Conservation (phyloP, 2,797 vertebrate genomes). For the Peromyscus melanophrys region DNA sequence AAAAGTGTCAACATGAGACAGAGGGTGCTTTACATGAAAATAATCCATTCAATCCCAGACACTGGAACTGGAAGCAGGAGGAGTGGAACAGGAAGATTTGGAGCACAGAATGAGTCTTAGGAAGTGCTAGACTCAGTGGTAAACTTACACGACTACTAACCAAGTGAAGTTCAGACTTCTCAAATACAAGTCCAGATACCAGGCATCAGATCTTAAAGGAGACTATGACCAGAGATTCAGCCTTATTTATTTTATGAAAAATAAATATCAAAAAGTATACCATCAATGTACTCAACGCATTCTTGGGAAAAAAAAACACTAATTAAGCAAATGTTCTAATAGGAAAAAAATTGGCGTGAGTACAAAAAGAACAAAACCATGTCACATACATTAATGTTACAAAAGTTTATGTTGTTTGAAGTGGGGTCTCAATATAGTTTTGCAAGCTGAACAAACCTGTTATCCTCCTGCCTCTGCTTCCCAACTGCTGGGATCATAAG, state of each 20-base stretch:
- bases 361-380: constrained; percentile 34
- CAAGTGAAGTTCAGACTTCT: neutral
- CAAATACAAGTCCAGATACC: neutral
- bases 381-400: neutral
- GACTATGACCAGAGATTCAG: constrained; percentile 15
- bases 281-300: neutral
- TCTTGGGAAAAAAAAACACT: neutral
- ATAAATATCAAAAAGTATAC: neutral
- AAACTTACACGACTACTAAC: constrained; percentile 15
- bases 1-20: neutral
- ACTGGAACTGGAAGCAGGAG: constrained; percentile 17
- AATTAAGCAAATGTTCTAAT: neutral
- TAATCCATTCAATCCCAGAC: constrained; percentile 36
- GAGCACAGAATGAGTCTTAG: neutral
- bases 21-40: neutral
- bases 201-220: constrained; percentile 51
- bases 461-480: neutral
- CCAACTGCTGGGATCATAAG: neutral
- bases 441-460: neutral
- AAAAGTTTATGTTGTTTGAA: neutral
- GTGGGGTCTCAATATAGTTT: neutral
- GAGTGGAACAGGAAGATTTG: neutral
- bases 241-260: neutral
- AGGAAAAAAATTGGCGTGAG: constrained; percentile 4
- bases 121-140: neutral